Percentiles rank a stretch among this genome's conserved stretches.
Conservation (phyloP, 1,140 invertebrate genomes). For the Cyphomyrmex costatus region DNA sequence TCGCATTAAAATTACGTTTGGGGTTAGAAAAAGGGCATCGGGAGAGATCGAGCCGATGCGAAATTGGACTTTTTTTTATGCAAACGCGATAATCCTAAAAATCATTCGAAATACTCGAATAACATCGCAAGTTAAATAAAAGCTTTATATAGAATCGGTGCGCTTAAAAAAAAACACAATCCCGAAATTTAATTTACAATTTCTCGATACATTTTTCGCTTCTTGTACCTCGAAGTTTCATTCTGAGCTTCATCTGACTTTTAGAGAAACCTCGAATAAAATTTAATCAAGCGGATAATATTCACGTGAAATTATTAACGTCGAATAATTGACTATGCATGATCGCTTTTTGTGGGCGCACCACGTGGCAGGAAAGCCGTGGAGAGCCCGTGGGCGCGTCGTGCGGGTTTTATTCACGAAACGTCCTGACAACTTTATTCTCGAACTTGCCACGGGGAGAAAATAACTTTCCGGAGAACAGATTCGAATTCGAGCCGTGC, state of each 20-base stretch:
- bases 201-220: background rate
- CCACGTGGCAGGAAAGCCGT: conserved; percentile 22
- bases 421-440: conserved; percentile 65
- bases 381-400: background rate
- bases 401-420: conserved; percentile 59
- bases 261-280: conserved; percentile 50
- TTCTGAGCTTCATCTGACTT: conserved; percentile 40
- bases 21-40: conserved; percentile 42
- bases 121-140: background rate
- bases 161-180: background rate
- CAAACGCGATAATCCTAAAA: conserved; percentile 4
- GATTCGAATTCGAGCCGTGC: conserved; percentile 76
- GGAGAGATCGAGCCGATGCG: background rate
- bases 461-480: conserved; percentile 76
- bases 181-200: conserved; percentile 33
- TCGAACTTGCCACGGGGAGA: conserved; percentile 52
- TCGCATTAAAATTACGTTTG: conserved; percentile 66
- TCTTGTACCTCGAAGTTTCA: background rate
- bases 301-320: conserved; percentile 56
- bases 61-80: conserved; percentile 23
- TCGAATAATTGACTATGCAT: conserved; percentile 63
- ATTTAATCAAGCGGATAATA: conserved; percentile 51
- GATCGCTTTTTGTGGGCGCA: conserved; percentile 32
- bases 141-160: background rate
- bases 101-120: background rate